These are phyloP conservation scores for Lepisosteus osseus DNA, from an alignment of 2,113 vertebrate species.

Conservation along the genomic window DNA sequence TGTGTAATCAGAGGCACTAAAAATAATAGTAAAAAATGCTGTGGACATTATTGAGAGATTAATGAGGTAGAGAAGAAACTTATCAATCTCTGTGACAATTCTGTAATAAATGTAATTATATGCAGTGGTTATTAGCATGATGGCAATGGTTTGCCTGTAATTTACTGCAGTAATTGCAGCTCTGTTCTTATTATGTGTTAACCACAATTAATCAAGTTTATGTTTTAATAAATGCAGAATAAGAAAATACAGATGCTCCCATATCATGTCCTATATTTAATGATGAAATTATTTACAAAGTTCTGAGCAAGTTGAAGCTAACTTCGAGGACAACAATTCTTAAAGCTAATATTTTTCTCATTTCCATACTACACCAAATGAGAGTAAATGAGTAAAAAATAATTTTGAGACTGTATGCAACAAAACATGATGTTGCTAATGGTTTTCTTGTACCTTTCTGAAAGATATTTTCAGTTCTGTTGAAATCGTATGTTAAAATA, in stretches of 20 bases:
- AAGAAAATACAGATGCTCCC: constrained; percentile 58
- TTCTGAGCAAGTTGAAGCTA: too few species aligned
- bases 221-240: constrained; percentile 66
- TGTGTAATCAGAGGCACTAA: constrained; percentile 32
- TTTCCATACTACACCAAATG: too few species aligned
- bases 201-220: constrained; percentile 69
- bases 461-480: too few species aligned
- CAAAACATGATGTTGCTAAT: too few species aligned
- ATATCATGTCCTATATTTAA: constrained; percentile 57
- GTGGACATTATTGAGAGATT: constrained; percentile 68
- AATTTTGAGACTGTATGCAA: too few species aligned
- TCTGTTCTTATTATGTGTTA: constrained; percentile 69
- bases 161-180: constrained; percentile 67
- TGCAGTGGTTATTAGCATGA: constrained; percentile 65
- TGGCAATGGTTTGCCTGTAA: constrained; percentile 60
- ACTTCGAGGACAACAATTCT: too few species aligned
- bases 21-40: constrained; percentile 49
- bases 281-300: constrained; percentile 44
- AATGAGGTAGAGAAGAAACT: constrained; percentile 64
- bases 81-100: constrained; percentile 71
- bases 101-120: constrained; percentile 72
- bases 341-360: too few species aligned
- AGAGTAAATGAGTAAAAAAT: too few species aligned
- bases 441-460: too few species aligned
- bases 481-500: too few species aligned